Evolutionary conservation across 2,888 invertebrate genomes (phyloP), one percentile per base, ranked within the genome.

Genomic region (Criorhina ranunculi): DNA sequence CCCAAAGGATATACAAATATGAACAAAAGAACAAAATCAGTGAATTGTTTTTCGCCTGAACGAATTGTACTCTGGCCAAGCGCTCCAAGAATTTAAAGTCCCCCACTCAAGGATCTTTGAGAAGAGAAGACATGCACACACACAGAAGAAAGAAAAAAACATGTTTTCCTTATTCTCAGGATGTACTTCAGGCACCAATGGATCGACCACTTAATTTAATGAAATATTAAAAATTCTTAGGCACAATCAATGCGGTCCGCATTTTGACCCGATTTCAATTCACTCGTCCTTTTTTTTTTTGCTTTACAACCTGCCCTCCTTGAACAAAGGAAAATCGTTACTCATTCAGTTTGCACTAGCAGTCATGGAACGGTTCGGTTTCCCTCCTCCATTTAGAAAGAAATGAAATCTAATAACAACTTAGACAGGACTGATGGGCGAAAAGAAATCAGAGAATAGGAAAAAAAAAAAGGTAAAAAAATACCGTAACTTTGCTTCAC

Each of bases 201-300:
- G 87, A 88, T 88, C 87, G 87, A 88, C 88, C 89, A 90, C 91
- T 91, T 90, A 90, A 91, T 90, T 91, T 90, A 90, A 90, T 91
- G 91, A 91, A 91, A 91, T 91, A 90, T 91, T 90, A 90, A 90
- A 90, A 90, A 90, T 90, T 90, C 90, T 87, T 72, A 59, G 53
- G 75, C 82, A 79, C 86, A 86, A 86, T 86, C 79, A 77, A 82
- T 77, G 70, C 77, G 76, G 72, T 75, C 62, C 75, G 64, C 59
- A 85, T 80, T 76, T 53, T 85, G 80, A 85, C 85, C 85, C 60
- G 85, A 76, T 85, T 85, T 60, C 69, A 66, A 76, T 70, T 85
- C 64, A 75, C 59, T 24, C 15, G 2, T 42, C 40, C 15, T 55
- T 53, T 33, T n/a, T 57, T n/a, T 57, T 24, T 15, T 35, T 59